phyloP scores from a whole-genome alignment of 2,113 vertebrate genomes.

The Ictalurus punctatus region DNA sequence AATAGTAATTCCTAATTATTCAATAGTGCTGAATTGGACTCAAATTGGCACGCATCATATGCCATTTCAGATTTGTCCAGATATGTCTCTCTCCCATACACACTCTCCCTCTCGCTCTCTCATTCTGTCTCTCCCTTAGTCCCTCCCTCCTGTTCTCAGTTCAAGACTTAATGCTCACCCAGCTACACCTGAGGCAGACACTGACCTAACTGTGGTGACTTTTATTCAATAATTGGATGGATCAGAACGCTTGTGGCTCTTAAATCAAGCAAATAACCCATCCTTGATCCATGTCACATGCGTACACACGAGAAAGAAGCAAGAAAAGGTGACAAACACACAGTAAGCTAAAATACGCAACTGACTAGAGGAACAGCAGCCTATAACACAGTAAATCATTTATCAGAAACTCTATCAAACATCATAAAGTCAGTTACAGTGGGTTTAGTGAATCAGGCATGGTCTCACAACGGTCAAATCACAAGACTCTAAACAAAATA shows the following conservation, averaged over 20 bases:
- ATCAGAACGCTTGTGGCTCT: background rate
- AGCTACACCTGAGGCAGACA: slow-evolving; percentile 52
- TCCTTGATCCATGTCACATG: background rate
- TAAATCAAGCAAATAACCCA: slow-evolving; percentile 12
- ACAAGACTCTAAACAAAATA: background rate
- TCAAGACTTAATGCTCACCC: background rate
- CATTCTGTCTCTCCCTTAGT: background rate
- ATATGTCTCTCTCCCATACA: background rate
- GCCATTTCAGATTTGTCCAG: background rate
- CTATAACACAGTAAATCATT: background rate
- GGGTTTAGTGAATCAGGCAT: background rate
- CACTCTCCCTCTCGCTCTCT: background rate
- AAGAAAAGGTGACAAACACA: background rate
- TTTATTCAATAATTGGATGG: slow-evolving; percentile 35
- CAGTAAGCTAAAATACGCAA: background rate
- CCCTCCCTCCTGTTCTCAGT: background rate
- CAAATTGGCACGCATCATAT: background rate
- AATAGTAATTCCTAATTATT: background rate
- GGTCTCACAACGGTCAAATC: background rate
- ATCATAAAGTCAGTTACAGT: background rate
- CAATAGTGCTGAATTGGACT: background rate
- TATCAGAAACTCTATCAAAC: background rate
- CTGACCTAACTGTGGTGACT: slow-evolving; percentile 59
- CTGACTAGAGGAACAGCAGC: background rate
- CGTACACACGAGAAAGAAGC: background rate